Evolutionary conservation across 2,797 vertebrate species (phyloP).

Genomic region (Hippoglossus hippoglossus): DNA sequence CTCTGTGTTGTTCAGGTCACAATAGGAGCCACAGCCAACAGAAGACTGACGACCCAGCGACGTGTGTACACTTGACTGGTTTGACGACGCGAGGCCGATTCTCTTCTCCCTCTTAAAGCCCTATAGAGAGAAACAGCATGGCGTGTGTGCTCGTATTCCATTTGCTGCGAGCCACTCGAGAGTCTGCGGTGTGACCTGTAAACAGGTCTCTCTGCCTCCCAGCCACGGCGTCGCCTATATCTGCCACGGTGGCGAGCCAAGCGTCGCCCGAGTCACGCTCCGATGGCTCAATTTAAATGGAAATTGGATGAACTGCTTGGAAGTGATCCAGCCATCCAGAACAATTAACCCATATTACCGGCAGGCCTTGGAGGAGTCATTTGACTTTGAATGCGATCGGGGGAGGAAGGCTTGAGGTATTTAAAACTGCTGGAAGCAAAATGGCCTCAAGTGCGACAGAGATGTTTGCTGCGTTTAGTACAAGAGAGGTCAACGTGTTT

Average conservation of each 20-base stretch:
- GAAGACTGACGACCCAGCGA: conserved; percentile 28
- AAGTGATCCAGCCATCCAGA: conserved; percentile 85
- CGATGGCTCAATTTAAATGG: conserved; percentile 85
- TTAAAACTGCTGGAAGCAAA: conserved; percentile 66
- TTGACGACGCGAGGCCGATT: conserved; percentile 28
- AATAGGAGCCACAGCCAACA: conserved; percentile 14
- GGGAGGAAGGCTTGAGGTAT: conserved; percentile 54
- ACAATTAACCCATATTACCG: conserved; percentile 85
- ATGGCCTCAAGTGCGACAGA: conserved; percentile 51
- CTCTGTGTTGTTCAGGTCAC: conserved; percentile 37
- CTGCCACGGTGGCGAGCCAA: conserved; percentile 56
- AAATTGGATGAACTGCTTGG: conserved; percentile 86
- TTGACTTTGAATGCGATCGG: conserved; percentile 77
- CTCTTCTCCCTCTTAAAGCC: conserved; percentile 46
- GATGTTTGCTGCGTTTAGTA: conserved; percentile 29
- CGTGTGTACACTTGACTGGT: conserved; percentile 50
- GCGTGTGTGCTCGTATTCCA: conserved; percentile 56
- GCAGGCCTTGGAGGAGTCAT: conserved; percentile 78
- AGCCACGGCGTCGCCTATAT: conserved; percentile 42
- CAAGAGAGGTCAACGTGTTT: not conserved
- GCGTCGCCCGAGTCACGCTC: conserved; percentile 74
- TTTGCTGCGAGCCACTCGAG: conserved; percentile 53
- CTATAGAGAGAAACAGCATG: conserved; percentile 41
- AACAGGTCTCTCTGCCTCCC: conserved; percentile 69
- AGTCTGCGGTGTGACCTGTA: conserved; percentile 59